These are phyloP conservation scores for Tympanuchus pallidicinctus DNA, from an alignment of 2,113 vertebrate genomes.

Conservation along the genomic window DNA sequence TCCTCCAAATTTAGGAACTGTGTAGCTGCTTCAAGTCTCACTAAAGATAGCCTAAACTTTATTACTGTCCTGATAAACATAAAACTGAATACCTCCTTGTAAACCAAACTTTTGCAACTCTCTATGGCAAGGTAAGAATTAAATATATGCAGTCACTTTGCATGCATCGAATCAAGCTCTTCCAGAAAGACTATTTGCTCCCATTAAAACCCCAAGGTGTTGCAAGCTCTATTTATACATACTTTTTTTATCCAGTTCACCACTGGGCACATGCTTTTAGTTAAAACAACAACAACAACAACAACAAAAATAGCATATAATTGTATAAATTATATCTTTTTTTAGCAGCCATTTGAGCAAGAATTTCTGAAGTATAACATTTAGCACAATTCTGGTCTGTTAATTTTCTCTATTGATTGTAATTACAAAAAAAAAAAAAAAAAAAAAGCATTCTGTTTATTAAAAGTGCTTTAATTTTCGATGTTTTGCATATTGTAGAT, in stretches of 20 bases:
- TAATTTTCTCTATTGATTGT: background rate
- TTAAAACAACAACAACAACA: slow-evolving; percentile 26
- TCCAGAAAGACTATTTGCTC: slow-evolving; percentile 44
- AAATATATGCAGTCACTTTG: slow-evolving; percentile 66
- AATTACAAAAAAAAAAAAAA: background rate
- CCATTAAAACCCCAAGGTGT: slow-evolving; percentile 68
- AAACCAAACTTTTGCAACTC: slow-evolving; percentile 38
- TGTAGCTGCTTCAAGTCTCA: slow-evolving; percentile 3
- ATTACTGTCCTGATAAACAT: background rate
- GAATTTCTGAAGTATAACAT: slow-evolving; percentile 78
- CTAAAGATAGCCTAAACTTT: slow-evolving; percentile 41
- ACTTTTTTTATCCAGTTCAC: slow-evolving; percentile 40
- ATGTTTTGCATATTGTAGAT: background rate
- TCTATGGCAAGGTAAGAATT: slow-evolving; percentile 82
- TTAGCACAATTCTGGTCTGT: background rate
- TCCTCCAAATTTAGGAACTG: slow-evolving; percentile 53
- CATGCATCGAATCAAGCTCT: slow-evolving; percentile 79
- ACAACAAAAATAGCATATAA: slow-evolving; percentile 33
- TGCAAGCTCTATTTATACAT: slow-evolving; percentile 69
- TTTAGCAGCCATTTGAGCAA: slow-evolving; percentile 68
- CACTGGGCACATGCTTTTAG: slow-evolving; percentile 79
- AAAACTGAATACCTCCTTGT: slow-evolving; percentile 31
- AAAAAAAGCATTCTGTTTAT: background rate
- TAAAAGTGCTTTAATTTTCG: background rate
- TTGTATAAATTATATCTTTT: background rate